Evolutionary conservation across 1,140 invertebrate genomes (phyloP), one percentile per base, ranked within the genome.

Genomic region (Oreohelix idahoensis): DNA sequence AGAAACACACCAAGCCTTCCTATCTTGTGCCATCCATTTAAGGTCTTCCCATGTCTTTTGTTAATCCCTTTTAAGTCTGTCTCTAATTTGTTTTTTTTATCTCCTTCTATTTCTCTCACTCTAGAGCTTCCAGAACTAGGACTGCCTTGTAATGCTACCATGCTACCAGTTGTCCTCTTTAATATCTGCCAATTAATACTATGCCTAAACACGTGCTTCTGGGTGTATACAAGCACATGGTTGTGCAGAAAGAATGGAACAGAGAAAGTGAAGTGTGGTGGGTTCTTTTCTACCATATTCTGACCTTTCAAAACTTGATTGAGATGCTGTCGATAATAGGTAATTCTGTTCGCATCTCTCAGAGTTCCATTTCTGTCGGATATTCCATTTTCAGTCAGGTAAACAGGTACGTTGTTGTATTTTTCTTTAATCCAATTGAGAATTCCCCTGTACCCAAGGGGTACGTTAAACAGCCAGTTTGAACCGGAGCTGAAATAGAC

Each of bases 381-480:
- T 91, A 87, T 94, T 49, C 95, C 95, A 87, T 96, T 96, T 93
- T 96, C 95, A 0, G 95, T 95, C 13, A 96, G 92, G 8, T 95
- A 89, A 0, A 96, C 91, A 13, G 91, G 84, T 0, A 94, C 93
- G 90, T 95, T 95, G 81, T 93, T 89, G 86, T 95, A 96, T 13
- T 93, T 89, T 0, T 91, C 87, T 78, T 93, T 93, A 15, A 96
- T 93, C 93, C 94, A 95, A 53, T 94, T 94, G 4, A 96, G 87
- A 35, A 95, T 87, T 82, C 94, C 94, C 42, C 95, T 93, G 84
- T 96, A 93, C 23, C 85, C 83, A n/a, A 35, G 94, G 4, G 95
- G 95, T 42, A 94, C 88, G 11, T 88, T 84, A 29, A 83, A 75
- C 49, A 90, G 81, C 86, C 87, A 89, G 38, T 51, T 42, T 0